Base-by-base conservation (phyloP, 1,140 invertebrate genomes). In the Lineus longissimus region DNA sequence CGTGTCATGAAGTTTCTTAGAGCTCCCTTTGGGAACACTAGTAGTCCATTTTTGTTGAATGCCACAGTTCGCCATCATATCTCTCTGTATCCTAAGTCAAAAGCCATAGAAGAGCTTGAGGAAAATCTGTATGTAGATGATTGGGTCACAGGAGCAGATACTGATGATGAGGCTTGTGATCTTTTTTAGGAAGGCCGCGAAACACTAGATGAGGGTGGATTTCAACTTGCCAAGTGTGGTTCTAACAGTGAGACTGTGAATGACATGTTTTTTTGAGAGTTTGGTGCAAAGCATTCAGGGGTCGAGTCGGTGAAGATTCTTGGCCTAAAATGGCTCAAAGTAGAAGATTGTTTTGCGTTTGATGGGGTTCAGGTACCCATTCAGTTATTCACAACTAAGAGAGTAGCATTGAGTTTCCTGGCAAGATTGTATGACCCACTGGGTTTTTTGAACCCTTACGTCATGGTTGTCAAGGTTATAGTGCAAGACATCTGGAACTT, bases 91-190 rank as follows among this genome's bases (percentile, higher is more conserved):
- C 55, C 56, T 61, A 22, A 55, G 61, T 2, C 67, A 55, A n/a
- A 61, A 56, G 73, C 70, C 30, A 45, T 67, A 51, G 51, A 70
- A 40, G 64, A 72, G 15, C 73, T 81, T 19, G 19, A 29, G 29
- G 69, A 65, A 22, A 75, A 81, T 64, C 81, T 81, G 62, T 85
- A 84, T 65, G 76, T 82, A 13, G 83, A 86, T 66, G 82, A 85
- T 69, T 55, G 81, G 2, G 43, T 82, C 25, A 73, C 73, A n/a
- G 81, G 83, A 4, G 65, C 65, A 1, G 33, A 75, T 2, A 72
- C 69, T 1, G 47, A 76, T n/a, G 64, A 78, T 61, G 70, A 80
- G 15, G 63, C 75, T 76, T 36, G 13, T n/a, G 65, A 57, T 2
- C n/a, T 81, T 6, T 59, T 70, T 51, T 25, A 65, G 7, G 55